Base-by-base conservation (phyloP, 2,888 invertebrate species). In the Thumatha senex region DNA sequence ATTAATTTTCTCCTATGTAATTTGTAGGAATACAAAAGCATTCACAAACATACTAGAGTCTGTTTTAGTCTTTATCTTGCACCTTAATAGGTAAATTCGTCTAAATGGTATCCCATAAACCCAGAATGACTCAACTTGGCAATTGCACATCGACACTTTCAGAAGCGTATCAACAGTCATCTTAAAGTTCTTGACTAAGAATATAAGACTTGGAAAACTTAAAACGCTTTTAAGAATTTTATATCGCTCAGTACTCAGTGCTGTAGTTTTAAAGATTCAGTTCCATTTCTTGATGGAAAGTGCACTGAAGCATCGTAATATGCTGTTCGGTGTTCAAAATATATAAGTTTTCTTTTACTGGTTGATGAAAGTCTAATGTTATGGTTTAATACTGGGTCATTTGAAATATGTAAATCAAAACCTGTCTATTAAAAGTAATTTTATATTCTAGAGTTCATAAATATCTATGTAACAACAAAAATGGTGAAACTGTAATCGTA, bases 221-320 rank as follows among this genome's bases (percentile, higher is more conserved):
- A 14, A 30, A 12, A 38, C 24, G 39, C 29, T 39, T 33, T n/a
- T 36, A 30, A 40, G 29, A 38, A 33, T 38, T 29, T 47, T 35
- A 40, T 34, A 48, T 11, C 35, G 30, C 15, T 44, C 18, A 24
- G 18, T 45, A 35, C 29, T 29, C 33, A 43, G n/a, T 2, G 36
- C 12, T 14, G n/a, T 34, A 42, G 43, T 45, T 40, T 46, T 35
- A 50, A 45, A 45, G 31, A 50, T 50, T 50, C 49, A 40, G 35
- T 31, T 2, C 13, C 36, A 40, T 40, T 35, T 31, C 35, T 45
- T 41, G 18, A 15, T 0, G 7, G 15, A 14, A 33, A 39, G 33
- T 44, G 40, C 46, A 40, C 30, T 42, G 15, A 29, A 14, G 31
- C 35, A 44, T 29, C 15, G 12, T 35, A 15, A 13, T 29, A 30